Evolutionary conservation across 2,797 vertebrate species (phyloP), one percentile per base, ranked within the genome.

Genomic region (Gorsachius magnificus): DNA sequence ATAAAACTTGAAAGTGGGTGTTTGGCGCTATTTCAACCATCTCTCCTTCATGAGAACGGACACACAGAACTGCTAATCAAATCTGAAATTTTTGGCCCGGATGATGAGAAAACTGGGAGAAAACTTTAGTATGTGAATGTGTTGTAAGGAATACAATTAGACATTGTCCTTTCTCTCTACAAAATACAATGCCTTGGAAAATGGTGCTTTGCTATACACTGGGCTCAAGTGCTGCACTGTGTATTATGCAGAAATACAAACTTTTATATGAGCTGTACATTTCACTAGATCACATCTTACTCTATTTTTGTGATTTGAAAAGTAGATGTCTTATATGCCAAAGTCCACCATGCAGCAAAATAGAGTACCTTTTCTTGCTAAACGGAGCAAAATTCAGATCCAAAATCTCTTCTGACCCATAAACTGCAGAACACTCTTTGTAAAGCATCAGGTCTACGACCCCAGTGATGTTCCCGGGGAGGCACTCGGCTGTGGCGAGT

Each of bases 401-500:
- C 36, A 36, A n/a, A 87, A 38, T 83, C n/a, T 38, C 20, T 56
- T 77, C 68, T 77, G 64, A 60, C 18, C 18, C 36, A 11, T 28
- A 18, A 90, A 38, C 25, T 43, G 22, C 43, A 65, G 43, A 80
- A 65, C 3, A 3, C 10, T 50, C 4, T 61, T 60, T 0, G 0
- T 54, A 31, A 78, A 64, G 33, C 10, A 17, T 14, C 43, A 81
- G 28, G 38, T 36, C 7, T 20, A 16, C n/a, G 6, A 36, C 6
- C 53, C 46, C 76, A 6, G 36, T 33, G 43, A 12, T 38, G 26
- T 35, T 61, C 26, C 70, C n/a, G 0, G 1, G 51, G 54, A 54
- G 29, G 43, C 19, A 33, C 33, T 35, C 36, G 2, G 10, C 0
- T 46, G 46, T 26, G 48, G 68, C 64, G 58, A 72, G 48, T 2